Base-by-base conservation (phyloP, 2,888 invertebrate genomes). In the Stenichneumon culpator region DNA sequence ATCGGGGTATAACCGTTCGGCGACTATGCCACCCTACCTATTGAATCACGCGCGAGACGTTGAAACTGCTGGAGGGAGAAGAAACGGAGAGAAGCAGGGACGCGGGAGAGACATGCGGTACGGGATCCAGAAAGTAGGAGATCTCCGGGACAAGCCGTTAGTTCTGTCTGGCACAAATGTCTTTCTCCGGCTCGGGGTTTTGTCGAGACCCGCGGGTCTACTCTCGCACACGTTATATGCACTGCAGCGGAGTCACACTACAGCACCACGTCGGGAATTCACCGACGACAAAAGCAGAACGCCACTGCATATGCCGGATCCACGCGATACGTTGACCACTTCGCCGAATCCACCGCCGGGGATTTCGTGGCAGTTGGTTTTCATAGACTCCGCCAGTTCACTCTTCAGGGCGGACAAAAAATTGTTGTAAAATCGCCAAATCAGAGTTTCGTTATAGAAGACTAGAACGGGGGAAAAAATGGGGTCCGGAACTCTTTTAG, bases 211-310 rank as follows among this genome's bases (percentile, higher is more conserved):
- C 73, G 32, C 47, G 50, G 36, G 50, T 28, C 14, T 47, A 63
- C 74, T 47, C 28, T 47, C 14, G n/a, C 25, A 32, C 74, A 32
- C 47, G 32, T 65, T 63, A 32, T 63, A n/a, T 47, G 57, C 57
- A 16, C 78, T 44, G 36, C 44, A 67, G n/a, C 57, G 25, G 28
- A 39, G 19, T 11, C 22, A 16, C 32, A 9, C 25, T 19, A 74
- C 57, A 69, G 47, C 73, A 82, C 74, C 86, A 67, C 74, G 85
- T 50, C 69, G 86, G 82, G 87, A 87, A 86, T 86, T 86, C 52
- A 79, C 72, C 82, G 28, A 44, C 28, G 83, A 60, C 79, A 68
- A 82, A 88, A 88, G 86, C 87, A 88, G 81, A 86, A 81, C 28
- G 52, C 25, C 6, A n/a, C 60, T 14, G 28, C 63, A 63, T 32